Conservation (phyloP, 2,888 invertebrate species). For the Yponomeuta plumbellus region DNA sequence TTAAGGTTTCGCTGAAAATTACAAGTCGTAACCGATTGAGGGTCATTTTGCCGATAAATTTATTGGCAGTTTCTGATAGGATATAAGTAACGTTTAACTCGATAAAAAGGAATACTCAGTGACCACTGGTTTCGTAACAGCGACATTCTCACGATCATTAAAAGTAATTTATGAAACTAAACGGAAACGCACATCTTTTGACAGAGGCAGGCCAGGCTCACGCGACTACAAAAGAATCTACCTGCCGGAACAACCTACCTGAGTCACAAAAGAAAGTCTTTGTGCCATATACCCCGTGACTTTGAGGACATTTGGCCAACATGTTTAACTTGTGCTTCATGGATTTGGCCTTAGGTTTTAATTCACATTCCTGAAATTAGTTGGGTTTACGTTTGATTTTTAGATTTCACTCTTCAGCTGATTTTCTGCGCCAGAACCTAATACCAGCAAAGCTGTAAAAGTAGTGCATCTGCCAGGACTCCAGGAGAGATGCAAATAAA, state of each 20-base stretch:
- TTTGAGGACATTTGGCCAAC: constrained; percentile 16
- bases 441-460: too few species aligned
- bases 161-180: constrained; percentile 3
- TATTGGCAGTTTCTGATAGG: background rate
- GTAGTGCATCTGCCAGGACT: too few species aligned
- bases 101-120: background rate
- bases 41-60: background rate
- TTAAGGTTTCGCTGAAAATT: background rate
- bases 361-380: background rate
- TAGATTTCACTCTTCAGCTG: too few species aligned
- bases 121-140: background rate
- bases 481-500: background rate
- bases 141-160: constrained; percentile 7
- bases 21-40: background rate
- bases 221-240: constrained; percentile 29
- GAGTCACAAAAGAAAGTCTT: constrained; percentile 44
- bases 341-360: background rate
- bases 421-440: too few species aligned
- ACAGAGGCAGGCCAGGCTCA: background rate
- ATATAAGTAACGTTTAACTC: background rate
- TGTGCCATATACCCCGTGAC: constrained; percentile 40
- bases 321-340: background rate
- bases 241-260: constrained; percentile 42
- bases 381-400: too few species aligned
- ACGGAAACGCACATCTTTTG: background rate